phyloP scores from a whole-genome alignment of 1,140 invertebrate genomes.

The Euwallacea fornicatus region DNA sequence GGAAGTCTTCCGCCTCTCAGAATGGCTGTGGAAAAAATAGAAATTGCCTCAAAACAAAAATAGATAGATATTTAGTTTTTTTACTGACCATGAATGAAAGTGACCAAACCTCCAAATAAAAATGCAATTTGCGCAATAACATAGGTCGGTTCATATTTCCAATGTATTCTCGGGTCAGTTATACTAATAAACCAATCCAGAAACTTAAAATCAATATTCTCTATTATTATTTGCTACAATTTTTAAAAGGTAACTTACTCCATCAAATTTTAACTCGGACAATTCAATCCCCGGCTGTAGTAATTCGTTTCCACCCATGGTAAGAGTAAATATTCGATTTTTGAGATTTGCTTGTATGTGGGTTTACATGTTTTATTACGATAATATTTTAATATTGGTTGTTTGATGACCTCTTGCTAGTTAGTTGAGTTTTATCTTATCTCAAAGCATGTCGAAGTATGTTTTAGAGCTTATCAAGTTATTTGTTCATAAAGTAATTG shows the following conservation, averaged over 20 bases:
- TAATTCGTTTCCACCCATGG: slow-evolving; percentile 33
- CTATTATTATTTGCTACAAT: too few relatives aligned
- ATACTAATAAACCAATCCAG: slow-evolving; percentile 60
- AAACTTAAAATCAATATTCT: slow-evolving; percentile 50
- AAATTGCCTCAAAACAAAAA: slow-evolving; percentile 1
- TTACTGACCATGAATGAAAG: slow-evolving; percentile 61
- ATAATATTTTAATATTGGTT: too few relatives aligned
- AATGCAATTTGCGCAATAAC: slow-evolving; percentile 59
- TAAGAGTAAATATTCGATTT: neutral
- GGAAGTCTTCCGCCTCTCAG: slow-evolving; percentile 68
- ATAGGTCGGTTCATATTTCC: slow-evolving; percentile 64
- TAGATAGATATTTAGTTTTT: slow-evolving; percentile 6
- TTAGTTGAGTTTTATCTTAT: too few relatives aligned
- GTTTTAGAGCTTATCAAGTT: too few relatives aligned
- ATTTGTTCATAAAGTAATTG: too few relatives aligned
- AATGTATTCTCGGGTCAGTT: slow-evolving; percentile 56
- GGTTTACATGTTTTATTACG: neutral
- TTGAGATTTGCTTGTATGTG: neutral
- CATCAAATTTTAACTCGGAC: slow-evolving; percentile 42
- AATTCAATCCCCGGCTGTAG: slow-evolving; percentile 41
- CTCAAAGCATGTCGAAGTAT: too few relatives aligned
- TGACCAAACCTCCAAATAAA: slow-evolving; percentile 59
- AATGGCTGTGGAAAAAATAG: slow-evolving; percentile 58
- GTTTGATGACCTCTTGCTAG: too few relatives aligned
- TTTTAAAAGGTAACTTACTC: slow-evolving; percentile 36